A percentile compares a stretch with the other conserved stretches of the same genome.
Evolutionary conservation across 2,113 vertebrate species (phyloP).

Genomic region (Trachemys scripta): DNA sequence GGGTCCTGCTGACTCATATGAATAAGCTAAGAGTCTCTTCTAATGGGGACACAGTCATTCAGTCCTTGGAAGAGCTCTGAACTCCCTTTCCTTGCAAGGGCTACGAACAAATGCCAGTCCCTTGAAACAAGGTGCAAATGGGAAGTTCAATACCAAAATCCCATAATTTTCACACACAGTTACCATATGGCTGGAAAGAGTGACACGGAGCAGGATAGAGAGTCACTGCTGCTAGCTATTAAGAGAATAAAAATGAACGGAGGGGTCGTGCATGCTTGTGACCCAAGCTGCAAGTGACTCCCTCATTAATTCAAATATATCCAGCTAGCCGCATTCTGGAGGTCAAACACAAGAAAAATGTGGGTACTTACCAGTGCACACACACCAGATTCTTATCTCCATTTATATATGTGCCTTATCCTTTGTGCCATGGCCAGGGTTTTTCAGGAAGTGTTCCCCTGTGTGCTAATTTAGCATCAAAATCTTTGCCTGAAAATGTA

Average conservation of each 20-base stretch:
- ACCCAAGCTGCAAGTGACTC: conserved; percentile 38
- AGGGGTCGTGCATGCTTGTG: conserved; percentile 1
- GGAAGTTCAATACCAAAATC: background rate
- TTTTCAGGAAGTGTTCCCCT: background rate
- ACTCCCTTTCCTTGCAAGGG: background rate
- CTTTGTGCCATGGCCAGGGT: background rate
- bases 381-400: background rate
- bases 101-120: background rate
- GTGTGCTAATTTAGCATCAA: background rate
- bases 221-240: conserved; percentile 41
- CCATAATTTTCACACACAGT: background rate
- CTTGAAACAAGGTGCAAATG: background rate
- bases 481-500: background rate
- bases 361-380: background rate
- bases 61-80: background rate
- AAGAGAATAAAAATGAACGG: conserved; percentile 62
- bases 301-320: conserved; percentile 70
- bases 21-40: background rate
- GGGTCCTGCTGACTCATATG: background rate
- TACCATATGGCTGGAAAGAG: background rate
- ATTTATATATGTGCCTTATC: background rate
- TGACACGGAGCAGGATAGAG: background rate
- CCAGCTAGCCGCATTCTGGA: conserved; percentile 49
- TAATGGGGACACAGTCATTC: background rate
- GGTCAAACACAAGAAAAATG: conserved; percentile 5